Base-by-base conservation (phyloP, 1,140 invertebrate species). In the Orussus abietinus region DNA sequence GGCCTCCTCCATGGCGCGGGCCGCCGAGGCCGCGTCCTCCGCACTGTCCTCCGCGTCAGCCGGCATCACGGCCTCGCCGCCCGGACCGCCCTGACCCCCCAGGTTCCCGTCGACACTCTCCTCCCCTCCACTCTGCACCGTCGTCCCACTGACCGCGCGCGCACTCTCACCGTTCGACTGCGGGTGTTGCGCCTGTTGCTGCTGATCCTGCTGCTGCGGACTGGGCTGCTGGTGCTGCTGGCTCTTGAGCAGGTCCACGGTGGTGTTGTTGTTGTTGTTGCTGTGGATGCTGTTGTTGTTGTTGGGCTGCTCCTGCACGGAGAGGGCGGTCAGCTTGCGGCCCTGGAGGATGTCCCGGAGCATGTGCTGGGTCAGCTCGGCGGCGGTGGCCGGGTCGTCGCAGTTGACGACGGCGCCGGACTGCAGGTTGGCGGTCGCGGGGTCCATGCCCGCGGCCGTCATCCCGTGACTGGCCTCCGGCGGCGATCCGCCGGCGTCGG, bases 331-430 rank as follows among this genome's bases (percentile, higher is more conserved):
- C 64, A 90, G 86, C 59, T 89, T 89, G 48, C 82, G 79, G 28
- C 83, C 86, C 63, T 90, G 87, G 33, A 90, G 75, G 57, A 90
- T 89, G 55, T 90, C 87, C 21, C 87, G 77, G 38, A 89, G 77
- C 80, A 90, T 88, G 65, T 88, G 84, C 67, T 89, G 83, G 32
- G 83, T 85, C 53, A 86, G 78, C 54, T 86, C 83, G 13, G 84
- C 80, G 19, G 70, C 72, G 31, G 69, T 72, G 22, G 67, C 64
- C 38, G 69, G 71, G 51, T 74, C 71, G 45, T 72, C 71, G 52
- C 68, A 69, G 55, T 66, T 68, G 43, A 69, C 64, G 25, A 55
- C 79, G 66, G 55, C 49, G 55, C 76, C 60, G 53, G 72, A 58
- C 62, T 77, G 62, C 55, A 72, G 64, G 57, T 70, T 75, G 44